Base-by-base conservation (phyloP, 1,140 invertebrate species). In the Panulirus ornatus region DNA sequence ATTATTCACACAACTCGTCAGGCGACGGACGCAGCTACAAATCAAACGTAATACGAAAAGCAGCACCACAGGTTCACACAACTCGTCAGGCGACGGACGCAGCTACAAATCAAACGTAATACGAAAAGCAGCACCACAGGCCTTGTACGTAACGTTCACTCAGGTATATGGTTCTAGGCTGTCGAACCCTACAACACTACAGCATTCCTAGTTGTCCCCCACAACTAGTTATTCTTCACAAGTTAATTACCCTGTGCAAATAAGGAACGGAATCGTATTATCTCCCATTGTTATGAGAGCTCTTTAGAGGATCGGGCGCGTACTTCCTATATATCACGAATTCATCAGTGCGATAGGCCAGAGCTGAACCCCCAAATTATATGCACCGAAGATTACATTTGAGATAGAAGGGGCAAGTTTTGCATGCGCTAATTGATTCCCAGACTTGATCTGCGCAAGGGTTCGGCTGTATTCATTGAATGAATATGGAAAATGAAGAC, bases 401-500 rank as follows among this genome's bases (percentile, higher is more conserved):
- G 76, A 51, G 22, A 79, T 22, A 79, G n/a, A 58, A 36, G 6
- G n/a, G 2, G 38, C 22, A 19, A 1, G 30, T 36, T 81, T 58
- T 30, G n/a, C 47, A 40, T 51, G 16, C 1, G 6, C 51, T 58
- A 81, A 81, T 22, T 81, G 47, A 81, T 81, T 58, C 47, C n/a
- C 30, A 34, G 0, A 5, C 47, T 58, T 1, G 16, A 58, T 27
- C 14, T 81, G 51, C 44, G 11, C 0, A 19, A 81, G 78, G 9
- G 11, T 14, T 0, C 19, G 16, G 22, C 42, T 51, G 75, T 8
- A 27, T 5, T 81, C 78, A 81, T 22, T 81, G 51, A 58, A 81
- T 81, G 58, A 34, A 58, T 58, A 81, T 81, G 27, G 47, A 81
- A 81, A 58, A 81, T 81, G 42, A 79, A 79, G 76, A 79, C 76